Evolutionary conservation across 1,140 invertebrate genomes (phyloP), one percentile per base, ranked within the genome.

Genomic region (Cyrtorhinus lividipennis): DNA sequence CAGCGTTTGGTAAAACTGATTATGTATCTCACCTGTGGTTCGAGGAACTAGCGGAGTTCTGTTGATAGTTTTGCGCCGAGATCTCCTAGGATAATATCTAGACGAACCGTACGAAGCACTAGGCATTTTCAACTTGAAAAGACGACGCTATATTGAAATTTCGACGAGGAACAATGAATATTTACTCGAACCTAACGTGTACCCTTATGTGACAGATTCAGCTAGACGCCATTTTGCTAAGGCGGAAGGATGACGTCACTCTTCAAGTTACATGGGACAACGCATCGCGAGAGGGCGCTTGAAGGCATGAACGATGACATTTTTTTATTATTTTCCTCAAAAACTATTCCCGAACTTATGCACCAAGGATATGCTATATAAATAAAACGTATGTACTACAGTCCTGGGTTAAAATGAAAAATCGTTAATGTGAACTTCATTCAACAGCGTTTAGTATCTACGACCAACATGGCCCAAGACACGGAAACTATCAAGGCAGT

Each of bases 91-190:
- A 79, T 88, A 90, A 76, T 85, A 87, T 78, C 87, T 82, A 73
- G 86, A 87, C 74, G 87, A 86, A 71, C 86, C 87, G 78, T 89
- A 90, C 72, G 87, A 89, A 75, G 87, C 87, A 80, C 87, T 90
- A 79, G 88, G 88, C 88, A 90, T 90, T 79, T 83, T 88, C 25
- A 25, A 24, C 20, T 30, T 2, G 44, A 27, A 45, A 30, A 15
- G 26, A 46, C 15, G 25, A 15, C 5, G 44, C 38, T 10, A 38
- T 45, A 22, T 23, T 22, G 18, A 18, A 60, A 22, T 44, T 2
- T 15, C n/a, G 2, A 2, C 18, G 20, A 13, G 30, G n/a, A 27
- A n/a, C n/a, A 57, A 62, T 65, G 45, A 57, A 66, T 26, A 44
- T 46, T 18, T 26, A 24, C 18, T 62, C 23, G 13, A 56, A 25